Evolutionary conservation across 2,888 invertebrate species (phyloP).

Genomic region (Sepiola atlantica): DNA sequence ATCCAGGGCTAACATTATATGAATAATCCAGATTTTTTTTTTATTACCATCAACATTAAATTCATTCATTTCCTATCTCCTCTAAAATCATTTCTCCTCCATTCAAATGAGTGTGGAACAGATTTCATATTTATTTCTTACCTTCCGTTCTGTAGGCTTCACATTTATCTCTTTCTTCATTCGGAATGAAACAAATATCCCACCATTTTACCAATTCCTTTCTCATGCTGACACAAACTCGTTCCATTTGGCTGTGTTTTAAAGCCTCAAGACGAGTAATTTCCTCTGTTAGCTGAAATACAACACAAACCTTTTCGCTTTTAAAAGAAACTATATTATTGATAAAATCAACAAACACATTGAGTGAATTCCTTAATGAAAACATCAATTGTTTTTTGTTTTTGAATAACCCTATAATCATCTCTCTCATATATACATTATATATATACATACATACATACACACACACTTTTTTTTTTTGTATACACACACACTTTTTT

Average conservation of each 20-base stretch:
- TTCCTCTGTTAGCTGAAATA: slow-evolving; percentile 80
- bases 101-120: not conserved
- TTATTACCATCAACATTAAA: no score
- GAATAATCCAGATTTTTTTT: no score
- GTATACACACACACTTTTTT: no score
- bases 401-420: no score
- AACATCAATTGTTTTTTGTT: no score
- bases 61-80: no score
- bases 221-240: slow-evolving; percentile 81
- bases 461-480: no score
- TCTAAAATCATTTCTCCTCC: no score
- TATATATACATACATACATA: no score
- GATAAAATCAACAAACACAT: not conserved
- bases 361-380: no score
- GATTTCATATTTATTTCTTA: slow-evolving; percentile 47
- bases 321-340: not conserved
- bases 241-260: slow-evolving; percentile 83
- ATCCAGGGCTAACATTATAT: no score
- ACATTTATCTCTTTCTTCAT: slow-evolving; percentile 76
- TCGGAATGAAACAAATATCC: slow-evolving; percentile 82
- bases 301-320: not conserved
- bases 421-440: no score
- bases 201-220: slow-evolving; percentile 84
- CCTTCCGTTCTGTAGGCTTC: slow-evolving; percentile 56
- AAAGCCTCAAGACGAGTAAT: slow-evolving; percentile 84